A percentile compares a stretch with the other conserved stretches of the same genome.
phyloP scores from a whole-genome alignment of 1,140 invertebrate species.

The Elysia chlorotica region DNA sequence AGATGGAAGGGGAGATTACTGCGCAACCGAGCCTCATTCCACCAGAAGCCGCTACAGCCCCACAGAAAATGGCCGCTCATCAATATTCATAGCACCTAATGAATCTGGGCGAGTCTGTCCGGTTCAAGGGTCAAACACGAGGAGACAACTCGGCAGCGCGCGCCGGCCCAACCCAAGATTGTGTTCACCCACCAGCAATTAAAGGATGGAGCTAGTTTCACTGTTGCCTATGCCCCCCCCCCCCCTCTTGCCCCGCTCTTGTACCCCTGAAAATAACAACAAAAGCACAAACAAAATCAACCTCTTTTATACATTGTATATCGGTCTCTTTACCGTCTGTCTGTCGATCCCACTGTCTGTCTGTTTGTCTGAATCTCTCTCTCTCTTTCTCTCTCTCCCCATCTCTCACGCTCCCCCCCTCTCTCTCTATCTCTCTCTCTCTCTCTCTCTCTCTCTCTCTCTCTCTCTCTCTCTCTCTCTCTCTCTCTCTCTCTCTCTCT shows the following conservation, averaged over 20 bases:
- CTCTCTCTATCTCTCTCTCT: neutral
- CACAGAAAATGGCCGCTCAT: neutral
- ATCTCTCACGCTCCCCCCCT: neutral
- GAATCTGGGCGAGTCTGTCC: neutral
- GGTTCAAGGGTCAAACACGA: slow-evolving; percentile 12
- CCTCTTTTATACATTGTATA: too few relatives aligned
- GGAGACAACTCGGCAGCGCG: slow-evolving; percentile 8
- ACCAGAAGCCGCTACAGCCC: neutral
- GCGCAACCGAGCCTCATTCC: neutral
- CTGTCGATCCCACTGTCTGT: neutral
- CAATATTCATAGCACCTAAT: slow-evolving; percentile 17
- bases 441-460: neutral
- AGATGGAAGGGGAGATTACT: neutral
- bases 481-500: too few relatives aligned
- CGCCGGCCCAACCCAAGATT: too few relatives aligned
- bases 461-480: too few relatives aligned
- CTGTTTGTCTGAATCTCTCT: neutral
- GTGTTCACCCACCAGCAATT: too few relatives aligned
- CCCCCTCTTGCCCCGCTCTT: too few relatives aligned
- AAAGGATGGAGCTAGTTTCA: too few relatives aligned
- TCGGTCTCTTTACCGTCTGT: too few relatives aligned
- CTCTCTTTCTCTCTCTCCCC: neutral
- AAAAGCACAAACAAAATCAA: too few relatives aligned
- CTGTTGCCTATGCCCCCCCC: too few relatives aligned
- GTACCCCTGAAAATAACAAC: too few relatives aligned